Conservation (phyloP, 2,797 vertebrate species). For the Erpetoichthys calabaricus region DNA sequence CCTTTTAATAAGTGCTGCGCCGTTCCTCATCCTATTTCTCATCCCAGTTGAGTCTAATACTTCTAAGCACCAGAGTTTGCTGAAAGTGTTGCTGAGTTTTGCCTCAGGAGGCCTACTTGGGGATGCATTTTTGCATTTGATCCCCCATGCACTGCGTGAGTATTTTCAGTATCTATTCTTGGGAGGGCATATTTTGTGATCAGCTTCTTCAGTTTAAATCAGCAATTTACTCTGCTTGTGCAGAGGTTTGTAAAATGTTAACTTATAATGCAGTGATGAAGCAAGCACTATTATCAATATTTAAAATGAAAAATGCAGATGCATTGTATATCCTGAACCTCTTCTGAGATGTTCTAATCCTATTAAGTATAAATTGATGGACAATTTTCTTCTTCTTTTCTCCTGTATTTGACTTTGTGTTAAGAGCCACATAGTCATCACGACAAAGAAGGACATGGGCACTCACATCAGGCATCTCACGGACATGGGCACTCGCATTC, state of each 20-base stretch:
- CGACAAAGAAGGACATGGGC: conserved; percentile 26
- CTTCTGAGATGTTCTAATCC: no score
- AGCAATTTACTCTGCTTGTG: no score
- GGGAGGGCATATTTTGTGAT: no score
- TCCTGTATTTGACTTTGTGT: background rate
- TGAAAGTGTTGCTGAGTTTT: conserved; percentile 81
- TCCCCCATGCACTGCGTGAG: conserved; percentile 78
- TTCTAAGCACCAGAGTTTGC: conserved; percentile 70
- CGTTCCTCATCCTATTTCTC: conserved; percentile 80
- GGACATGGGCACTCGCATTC: conserved; percentile 70
- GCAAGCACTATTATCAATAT: no score
- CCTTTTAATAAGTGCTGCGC: conserved; percentile 77
- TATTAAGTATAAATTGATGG: no score
- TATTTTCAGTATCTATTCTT: background rate
- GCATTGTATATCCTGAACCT: no score
- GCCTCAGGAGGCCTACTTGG: conserved; percentile 80
- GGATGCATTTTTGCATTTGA: conserved; percentile 87
- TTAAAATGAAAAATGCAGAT: no score
- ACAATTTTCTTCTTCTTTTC: background rate
- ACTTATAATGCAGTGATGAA: no score
- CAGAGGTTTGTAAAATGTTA: no score
- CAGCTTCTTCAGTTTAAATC: no score
- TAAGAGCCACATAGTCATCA: conserved; percentile 70
- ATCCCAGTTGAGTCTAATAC: conserved; percentile 85
- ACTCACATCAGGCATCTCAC: conserved; percentile 30